Percentiles rank a stretch among this genome's conserved stretches.
Evolutionary conservation across 2,797 vertebrate species (phyloP).

Genomic region (Eulemur coronatus): DNA sequence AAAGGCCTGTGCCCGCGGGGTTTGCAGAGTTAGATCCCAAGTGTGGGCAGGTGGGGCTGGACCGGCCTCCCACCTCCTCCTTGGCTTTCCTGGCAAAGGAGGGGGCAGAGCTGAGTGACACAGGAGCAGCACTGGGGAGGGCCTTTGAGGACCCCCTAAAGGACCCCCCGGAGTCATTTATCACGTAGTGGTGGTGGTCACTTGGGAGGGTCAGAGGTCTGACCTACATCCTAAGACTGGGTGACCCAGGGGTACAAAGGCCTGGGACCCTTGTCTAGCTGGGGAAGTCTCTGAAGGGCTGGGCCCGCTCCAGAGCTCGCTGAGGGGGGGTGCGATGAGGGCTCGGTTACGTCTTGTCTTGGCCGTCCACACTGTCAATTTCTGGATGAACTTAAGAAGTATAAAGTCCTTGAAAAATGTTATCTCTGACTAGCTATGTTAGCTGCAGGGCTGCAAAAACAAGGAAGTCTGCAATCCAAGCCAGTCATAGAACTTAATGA

Average conservation of each 20-base stretch:
- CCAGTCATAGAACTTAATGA: not conserved
- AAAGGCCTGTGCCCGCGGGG: not conserved
- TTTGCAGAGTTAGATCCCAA: not conserved
- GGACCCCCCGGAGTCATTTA: not conserved
- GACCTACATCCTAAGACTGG: not conserved
- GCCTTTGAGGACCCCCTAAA: not conserved
- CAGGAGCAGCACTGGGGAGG: fast-evolving
- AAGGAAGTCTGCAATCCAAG: not conserved
- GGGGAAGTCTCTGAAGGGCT: not conserved
- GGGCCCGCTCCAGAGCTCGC: not conserved
- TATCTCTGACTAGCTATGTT: not conserved
- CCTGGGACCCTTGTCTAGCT: not conserved
- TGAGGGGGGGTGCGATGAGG: too few species aligned
- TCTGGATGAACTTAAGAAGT: not conserved
- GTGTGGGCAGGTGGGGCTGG: too few species aligned
- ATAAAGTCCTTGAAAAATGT: not conserved
- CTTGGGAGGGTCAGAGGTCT: not conserved
- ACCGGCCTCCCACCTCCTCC: not conserved
- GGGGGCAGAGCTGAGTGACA: not conserved
- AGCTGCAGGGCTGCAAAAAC: not conserved
- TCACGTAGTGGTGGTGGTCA: not conserved
- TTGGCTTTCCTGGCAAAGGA: not conserved
- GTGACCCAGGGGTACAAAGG: not conserved
- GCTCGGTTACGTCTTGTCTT: not conserved
- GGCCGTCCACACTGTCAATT: not conserved